phyloP scores from a whole-genome alignment of 2,113 vertebrate genomes.

The Passer montanus region DNA sequence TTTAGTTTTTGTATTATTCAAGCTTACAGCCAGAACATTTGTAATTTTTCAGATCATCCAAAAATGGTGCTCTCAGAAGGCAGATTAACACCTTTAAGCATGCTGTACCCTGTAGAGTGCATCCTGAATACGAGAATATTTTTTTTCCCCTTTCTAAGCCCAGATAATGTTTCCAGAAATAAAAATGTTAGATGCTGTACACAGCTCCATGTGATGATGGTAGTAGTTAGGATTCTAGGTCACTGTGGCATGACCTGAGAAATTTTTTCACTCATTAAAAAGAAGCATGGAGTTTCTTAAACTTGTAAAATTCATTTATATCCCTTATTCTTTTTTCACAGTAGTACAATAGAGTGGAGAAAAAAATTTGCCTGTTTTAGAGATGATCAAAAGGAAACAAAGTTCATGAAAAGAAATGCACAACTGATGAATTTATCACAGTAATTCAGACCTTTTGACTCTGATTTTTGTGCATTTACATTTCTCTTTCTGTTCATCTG shows the following conservation, averaged over 20 bases:
- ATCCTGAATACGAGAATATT: background rate
- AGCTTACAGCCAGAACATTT: background rate
- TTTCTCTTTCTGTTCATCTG: background rate
- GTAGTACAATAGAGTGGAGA: background rate
- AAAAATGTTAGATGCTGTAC: constrained; percentile 20
- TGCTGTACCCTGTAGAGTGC: background rate
- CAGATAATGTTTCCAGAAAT: constrained; percentile 31
- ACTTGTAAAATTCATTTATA: constrained; percentile 33
- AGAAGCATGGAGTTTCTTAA: constrained; percentile 32
- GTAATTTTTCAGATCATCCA: background rate
- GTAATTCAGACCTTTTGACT: background rate
- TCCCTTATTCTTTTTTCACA: background rate
- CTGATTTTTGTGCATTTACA: background rate
- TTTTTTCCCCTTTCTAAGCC: background rate
- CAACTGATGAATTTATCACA: background rate
- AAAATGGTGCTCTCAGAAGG: background rate
- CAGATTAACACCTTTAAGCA: background rate
- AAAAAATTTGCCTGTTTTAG: background rate
- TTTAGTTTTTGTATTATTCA: constrained; percentile 24
- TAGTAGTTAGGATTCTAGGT: constrained; percentile 24
- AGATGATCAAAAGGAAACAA: background rate
- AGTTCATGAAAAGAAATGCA: background rate
- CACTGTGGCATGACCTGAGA: background rate
- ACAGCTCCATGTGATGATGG: background rate
- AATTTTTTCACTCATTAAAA: constrained; percentile 33